These are phyloP conservation scores for Oreortyx pictus DNA, from an alignment of 2,797 vertebrate genomes.

Conservation along the genomic window DNA sequence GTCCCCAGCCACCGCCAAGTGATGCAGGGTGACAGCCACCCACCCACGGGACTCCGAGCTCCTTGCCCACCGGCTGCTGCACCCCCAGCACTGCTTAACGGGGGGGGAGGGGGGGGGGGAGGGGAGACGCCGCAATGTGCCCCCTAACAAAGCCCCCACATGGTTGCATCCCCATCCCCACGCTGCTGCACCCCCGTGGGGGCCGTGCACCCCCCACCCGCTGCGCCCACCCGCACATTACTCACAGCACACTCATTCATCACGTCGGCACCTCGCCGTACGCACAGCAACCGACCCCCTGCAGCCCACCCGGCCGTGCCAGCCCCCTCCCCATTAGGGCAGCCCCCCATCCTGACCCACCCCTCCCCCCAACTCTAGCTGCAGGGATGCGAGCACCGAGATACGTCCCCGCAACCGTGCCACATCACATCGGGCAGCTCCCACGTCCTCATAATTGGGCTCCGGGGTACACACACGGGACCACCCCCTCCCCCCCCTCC, in stretches of 20 bases:
- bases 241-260: slow-evolving; percentile 50
- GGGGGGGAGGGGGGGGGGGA: not conserved
- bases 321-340: not conserved
- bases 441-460: not conserved
- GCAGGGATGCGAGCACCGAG: not conserved
- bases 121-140: not conserved
- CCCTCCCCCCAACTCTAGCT: not conserved
- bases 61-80: too few species aligned
- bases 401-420: not conserved
- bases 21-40: not conserved
- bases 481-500: not conserved
- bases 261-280: not conserved
- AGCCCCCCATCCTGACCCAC: not conserved
- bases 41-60: not conserved
- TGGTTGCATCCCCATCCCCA: not conserved
- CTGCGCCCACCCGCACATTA: slow-evolving; percentile 40
- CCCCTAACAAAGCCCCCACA: too few species aligned
- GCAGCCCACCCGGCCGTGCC: not conserved
- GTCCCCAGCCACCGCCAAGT: not conserved
- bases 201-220: not conserved
- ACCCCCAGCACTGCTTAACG: not conserved
- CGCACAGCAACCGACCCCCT: not conserved
- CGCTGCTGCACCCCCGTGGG: not conserved
- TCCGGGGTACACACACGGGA: not conserved
- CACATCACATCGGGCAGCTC: not conserved